phyloP scores from a whole-genome alignment of 2,113 vertebrate species.

The zebrafish (Danio rerio) region DNA sequence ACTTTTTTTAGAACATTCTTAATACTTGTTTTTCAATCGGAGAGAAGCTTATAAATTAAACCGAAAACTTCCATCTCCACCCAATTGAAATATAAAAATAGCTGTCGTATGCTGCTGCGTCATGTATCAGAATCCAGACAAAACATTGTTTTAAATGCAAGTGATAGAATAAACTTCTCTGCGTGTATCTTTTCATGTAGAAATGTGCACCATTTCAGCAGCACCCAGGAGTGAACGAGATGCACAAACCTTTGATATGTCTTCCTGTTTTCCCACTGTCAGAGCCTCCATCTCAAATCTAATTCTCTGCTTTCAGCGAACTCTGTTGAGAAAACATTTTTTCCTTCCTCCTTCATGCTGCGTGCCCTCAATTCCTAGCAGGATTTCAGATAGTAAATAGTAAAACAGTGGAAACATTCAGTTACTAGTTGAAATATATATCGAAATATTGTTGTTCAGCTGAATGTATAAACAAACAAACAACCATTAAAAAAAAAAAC shows the following conservation, averaged over 20 bases:
- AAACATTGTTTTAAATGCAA: constrained; percentile 30
- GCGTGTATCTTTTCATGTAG: background rate
- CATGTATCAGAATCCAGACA: background rate
- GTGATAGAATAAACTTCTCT: constrained; percentile 13
- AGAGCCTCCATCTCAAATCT: background rate
- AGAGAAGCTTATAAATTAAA: background rate
- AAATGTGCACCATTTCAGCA: background rate
- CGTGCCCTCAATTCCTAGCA: background rate
- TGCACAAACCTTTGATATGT: constrained; percentile 23
- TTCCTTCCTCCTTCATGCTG: background rate
- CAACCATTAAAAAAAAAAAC: too few relatives aligned
- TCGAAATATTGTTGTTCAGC: too few relatives aligned
- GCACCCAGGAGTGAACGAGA: constrained; percentile 7
- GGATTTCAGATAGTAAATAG: background rate
- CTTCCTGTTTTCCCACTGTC: constrained; percentile 27
- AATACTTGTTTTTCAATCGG: background rate
- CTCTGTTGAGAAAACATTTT: constrained; percentile 3
- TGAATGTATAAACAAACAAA: too few relatives aligned
- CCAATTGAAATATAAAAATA: background rate
- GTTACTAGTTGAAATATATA: too few relatives aligned
- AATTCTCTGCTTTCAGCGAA: background rate
- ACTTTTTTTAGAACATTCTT: background rate
- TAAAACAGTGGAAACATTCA: background rate
- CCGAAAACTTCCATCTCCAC: background rate
- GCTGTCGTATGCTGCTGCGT: background rate